Conservation (phyloP, 2,113 vertebrate genomes). For the Serilophus lunatus region DNA sequence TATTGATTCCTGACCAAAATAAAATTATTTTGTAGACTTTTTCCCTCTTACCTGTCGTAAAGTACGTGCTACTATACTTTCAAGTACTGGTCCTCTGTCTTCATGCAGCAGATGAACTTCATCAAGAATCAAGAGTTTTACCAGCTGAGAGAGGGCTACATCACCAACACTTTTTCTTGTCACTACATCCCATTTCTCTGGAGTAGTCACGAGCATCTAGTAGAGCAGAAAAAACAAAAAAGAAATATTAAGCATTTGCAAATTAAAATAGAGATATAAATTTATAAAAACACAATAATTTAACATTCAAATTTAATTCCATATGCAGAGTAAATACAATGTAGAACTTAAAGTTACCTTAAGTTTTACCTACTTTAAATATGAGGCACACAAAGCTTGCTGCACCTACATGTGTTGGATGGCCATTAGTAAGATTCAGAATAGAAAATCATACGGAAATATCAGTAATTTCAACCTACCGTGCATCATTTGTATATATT, state of each 20-base stretch:
- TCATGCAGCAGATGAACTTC: conserved; percentile 97
- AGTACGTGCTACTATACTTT: conserved; percentile 95
- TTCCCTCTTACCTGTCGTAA: conserved; percentile 86
- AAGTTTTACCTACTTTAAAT: not conserved
- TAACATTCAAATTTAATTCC: not conserved
- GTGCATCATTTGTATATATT: not conserved
- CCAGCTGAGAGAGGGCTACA: conserved; percentile 92
- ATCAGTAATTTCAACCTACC: not conserved
- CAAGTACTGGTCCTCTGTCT: conserved; percentile 95
- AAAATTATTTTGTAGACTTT: not conserved
- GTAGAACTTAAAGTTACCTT: not conserved
- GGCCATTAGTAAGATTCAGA: not conserved
- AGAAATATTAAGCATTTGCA: not conserved
- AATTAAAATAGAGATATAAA: not conserved
- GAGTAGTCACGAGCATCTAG: conserved; percentile 97
- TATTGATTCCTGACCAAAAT: not conserved
- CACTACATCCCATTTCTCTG: conserved; percentile 98
- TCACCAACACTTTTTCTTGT: conserved; percentile 98
- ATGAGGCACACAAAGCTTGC: not conserved
- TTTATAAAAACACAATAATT: not conserved
- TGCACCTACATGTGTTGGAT: not conserved
- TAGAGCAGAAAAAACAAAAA: not conserved
- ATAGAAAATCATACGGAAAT: not conserved
- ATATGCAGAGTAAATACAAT: not conserved
- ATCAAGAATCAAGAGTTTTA: conserved; percentile 93